Percentiles rank a stretch among this genome's conserved stretches.
Evolutionary conservation across 92 coral and sea anemone genomes (phyloP).

Genomic region (Virgularia gustaviana): DNA sequence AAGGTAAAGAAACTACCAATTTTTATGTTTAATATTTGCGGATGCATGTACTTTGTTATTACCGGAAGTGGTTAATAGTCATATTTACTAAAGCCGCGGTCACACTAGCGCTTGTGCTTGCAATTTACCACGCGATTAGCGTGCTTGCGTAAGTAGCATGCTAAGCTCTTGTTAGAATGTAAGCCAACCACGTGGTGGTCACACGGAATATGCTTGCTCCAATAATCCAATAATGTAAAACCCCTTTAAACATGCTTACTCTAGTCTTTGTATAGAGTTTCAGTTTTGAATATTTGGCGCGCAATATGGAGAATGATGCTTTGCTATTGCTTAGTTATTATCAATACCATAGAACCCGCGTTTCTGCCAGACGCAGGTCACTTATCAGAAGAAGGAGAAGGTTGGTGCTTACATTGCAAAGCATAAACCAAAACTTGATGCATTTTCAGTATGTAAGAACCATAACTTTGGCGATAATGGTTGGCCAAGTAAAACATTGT

Average conservation of each 20-base stretch:
- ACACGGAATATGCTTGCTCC: too few species aligned
- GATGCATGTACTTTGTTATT: too few species aligned
- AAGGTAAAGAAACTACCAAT: constrained; percentile 33
- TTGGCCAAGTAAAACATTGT: constrained; percentile 5
- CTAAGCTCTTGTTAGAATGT: constrained; percentile 3
- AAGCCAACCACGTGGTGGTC: constrained; percentile 12
- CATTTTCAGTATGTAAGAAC: constrained; percentile 12
- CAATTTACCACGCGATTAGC: neutral
- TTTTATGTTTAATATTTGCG: too few species aligned
- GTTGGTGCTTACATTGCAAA: constrained; percentile 10
- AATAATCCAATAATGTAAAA: too few species aligned
- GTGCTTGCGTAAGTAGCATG: neutral
- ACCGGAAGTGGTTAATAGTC: too few species aligned
- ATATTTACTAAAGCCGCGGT: constrained; percentile 1
- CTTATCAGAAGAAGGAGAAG: constrained; percentile 17
- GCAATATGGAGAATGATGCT: constrained; percentile 5
- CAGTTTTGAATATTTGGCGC: too few species aligned
- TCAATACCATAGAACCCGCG: constrained; percentile 11
- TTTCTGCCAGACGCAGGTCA: constrained; percentile 16
- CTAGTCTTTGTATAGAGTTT: too few species aligned
- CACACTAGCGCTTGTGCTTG: constrained; percentile 6
- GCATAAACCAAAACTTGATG: neutral
- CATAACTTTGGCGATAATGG: neutral
- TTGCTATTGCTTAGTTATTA: constrained; percentile 11
- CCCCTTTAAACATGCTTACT: too few species aligned